Conservation (phyloP, 2,113 vertebrate species). For the Seriola aureovittata region DNA sequence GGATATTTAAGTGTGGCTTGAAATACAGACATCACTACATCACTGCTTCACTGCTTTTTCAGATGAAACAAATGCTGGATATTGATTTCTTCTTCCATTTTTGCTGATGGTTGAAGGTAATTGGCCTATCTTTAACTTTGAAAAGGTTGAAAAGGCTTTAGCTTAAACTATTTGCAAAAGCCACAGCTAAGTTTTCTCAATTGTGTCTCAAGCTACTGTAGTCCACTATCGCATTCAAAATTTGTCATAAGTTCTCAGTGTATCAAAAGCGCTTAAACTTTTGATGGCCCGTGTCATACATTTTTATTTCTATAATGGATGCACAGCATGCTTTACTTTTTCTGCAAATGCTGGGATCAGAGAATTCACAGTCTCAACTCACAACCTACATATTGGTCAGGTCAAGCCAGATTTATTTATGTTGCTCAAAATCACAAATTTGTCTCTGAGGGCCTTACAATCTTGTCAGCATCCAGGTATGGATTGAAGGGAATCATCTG, state of each 20-base stretch:
- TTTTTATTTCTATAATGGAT: too few species aligned
- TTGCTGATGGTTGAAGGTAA: constrained; percentile 1
- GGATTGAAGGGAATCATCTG: background rate
- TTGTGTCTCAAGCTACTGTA: background rate
- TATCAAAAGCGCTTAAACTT: too few species aligned
- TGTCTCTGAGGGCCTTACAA: background rate
- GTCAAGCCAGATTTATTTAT: too few species aligned
- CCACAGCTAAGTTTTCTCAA: background rate
- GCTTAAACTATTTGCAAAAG: constrained; percentile 7
- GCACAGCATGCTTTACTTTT: too few species aligned
- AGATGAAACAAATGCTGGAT: background rate
- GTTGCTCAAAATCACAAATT: too few species aligned
- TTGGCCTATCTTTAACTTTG: constrained; percentile 10
- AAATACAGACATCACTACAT: background rate
- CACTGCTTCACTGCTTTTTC: background rate
- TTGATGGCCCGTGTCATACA: too few species aligned
- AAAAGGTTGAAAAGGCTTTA: constrained; percentile 23
- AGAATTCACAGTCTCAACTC: too few species aligned
- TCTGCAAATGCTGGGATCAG: too few species aligned
- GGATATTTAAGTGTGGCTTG: background rate
- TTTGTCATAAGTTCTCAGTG: rapidly evolving
- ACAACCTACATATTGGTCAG: too few species aligned
- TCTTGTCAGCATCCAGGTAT: background rate
- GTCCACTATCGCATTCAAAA: background rate
- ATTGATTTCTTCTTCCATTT: background rate